Evolutionary conservation across 2,888 invertebrate species (phyloP), one percentile per base, ranked within the genome.

Genomic region (Dione juno): DNA sequence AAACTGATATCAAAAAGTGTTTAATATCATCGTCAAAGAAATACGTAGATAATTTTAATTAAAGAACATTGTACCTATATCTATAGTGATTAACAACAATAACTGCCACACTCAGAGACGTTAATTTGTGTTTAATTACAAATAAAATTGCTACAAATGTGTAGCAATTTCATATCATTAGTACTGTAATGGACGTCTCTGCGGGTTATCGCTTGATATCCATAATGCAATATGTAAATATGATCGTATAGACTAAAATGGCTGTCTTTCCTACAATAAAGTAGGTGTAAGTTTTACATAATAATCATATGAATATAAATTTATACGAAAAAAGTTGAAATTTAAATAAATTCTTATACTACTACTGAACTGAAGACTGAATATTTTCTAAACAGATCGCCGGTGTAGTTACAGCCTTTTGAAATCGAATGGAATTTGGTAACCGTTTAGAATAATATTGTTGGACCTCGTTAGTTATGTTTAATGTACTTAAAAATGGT

Each of bases 241-340:
- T 41, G 61, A 72, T 67, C 61, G 58, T 45, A 69, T 65, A 74
- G 71, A 74, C 73, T 74, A 66, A 69, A 52, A 28, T 45, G 73
- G 71, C 71, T 74, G 69, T 71, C 66, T 59, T 59, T 71, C 67
- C 70, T 66, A 65, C 40, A 58, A 73, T 45, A 67, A 35, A 45
- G 64, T 71, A 71, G 68, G 50, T 45, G 54, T 66, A 57, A 37
- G 57, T 37, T 57, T 57, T 57, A 57, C 57, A 14, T 40, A 21
- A 67, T 59, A 59, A 40, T 35, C 9, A 50, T 45, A 52, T 70
- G 65, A 58, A 16, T 37, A 68, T 53, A 59, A 53, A 66, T 66
- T 48, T 72, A 66, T 67, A 61, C 21, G 54, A 54, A 66, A 58
- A 50, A 67, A 50, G 37, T 43, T 43, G 28, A 41, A 43, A 41